Conservation (phyloP, 2,888 invertebrate genomes). For the Mactromeris polynyma region DNA sequence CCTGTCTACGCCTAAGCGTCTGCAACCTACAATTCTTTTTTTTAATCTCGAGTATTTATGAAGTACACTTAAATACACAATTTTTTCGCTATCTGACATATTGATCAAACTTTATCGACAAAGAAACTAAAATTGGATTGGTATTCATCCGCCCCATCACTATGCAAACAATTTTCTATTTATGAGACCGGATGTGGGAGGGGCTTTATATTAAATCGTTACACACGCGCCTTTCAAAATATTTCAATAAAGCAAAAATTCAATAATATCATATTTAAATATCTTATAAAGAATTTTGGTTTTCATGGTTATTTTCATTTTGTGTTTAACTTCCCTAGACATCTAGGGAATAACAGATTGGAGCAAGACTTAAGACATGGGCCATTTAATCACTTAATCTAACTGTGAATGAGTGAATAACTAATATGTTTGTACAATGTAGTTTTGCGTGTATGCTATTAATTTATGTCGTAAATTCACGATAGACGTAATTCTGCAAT, state of each 20-base stretch:
- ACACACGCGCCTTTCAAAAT: background rate
- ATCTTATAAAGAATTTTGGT: background rate
- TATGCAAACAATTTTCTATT: background rate
- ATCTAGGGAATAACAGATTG: no score
- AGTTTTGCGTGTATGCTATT: no score
- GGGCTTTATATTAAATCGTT: background rate
- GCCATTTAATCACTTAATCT: no score
- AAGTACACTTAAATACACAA: no score
- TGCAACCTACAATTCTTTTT: background rate
- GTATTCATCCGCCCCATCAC: background rate
- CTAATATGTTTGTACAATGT: no score
- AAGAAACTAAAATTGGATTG: slow-evolving; percentile 1
- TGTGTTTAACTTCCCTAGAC: background rate
- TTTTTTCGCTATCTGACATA: background rate
- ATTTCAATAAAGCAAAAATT: background rate
- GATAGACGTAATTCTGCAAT: no score
- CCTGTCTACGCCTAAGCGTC: background rate
- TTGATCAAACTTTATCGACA: background rate
- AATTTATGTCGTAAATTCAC: no score
- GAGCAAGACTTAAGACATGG: no score
- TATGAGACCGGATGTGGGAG: background rate
- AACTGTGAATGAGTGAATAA: no score
- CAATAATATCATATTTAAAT: background rate
- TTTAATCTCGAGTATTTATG: background rate
- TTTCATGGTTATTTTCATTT: background rate